phyloP scores from a whole-genome alignment of 2,888 invertebrate species.

The Aromia moschata region DNA sequence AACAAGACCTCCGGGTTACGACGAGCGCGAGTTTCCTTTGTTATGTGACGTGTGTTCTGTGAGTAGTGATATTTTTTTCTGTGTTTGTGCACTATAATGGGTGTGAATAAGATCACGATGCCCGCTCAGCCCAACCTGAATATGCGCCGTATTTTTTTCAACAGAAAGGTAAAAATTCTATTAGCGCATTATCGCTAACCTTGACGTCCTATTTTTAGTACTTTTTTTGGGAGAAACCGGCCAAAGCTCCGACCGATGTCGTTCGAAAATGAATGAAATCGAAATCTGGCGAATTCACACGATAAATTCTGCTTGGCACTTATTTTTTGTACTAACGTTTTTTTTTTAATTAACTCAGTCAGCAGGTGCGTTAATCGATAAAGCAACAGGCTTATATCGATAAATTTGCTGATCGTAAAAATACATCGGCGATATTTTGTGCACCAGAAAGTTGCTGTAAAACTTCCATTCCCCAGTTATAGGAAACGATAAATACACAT shows the following conservation, averaged over 20 bases:
- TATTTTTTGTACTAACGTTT: constrained; percentile 7
- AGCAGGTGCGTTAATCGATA: constrained; percentile 1
- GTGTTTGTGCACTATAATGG: constrained; percentile 51
- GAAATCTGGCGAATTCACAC: constrained; percentile 14
- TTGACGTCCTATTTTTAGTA: constrained; percentile 23
- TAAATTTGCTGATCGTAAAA: constrained; percentile 6
- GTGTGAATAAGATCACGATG: constrained; percentile 59
- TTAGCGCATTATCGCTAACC: constrained; percentile 8
- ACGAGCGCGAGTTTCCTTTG: constrained; percentile 18
- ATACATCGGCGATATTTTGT: background rate
- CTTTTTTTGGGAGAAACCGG: constrained; percentile 17
- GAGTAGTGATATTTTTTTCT: constrained; percentile 30
- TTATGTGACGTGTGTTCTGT: constrained; percentile 39
- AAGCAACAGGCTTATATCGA: background rate
- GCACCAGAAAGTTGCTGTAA: too few relatives aligned
- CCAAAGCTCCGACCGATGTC: constrained; percentile 2
- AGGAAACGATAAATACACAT: too few relatives aligned
- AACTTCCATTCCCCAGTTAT: too few relatives aligned
- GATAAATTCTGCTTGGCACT: constrained; percentile 11
- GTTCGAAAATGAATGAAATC: background rate
- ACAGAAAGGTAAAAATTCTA: constrained; percentile 54
- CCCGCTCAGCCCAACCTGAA: constrained; percentile 56
- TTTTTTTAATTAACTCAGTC: background rate
- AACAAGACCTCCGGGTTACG: background rate
- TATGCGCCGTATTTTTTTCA: constrained; percentile 56